A percentile compares a stretch with the other conserved stretches of the same genome.
Evolutionary conservation across 2,113 vertebrate genomes (phyloP).

Genomic region (Progne subis): DNA sequence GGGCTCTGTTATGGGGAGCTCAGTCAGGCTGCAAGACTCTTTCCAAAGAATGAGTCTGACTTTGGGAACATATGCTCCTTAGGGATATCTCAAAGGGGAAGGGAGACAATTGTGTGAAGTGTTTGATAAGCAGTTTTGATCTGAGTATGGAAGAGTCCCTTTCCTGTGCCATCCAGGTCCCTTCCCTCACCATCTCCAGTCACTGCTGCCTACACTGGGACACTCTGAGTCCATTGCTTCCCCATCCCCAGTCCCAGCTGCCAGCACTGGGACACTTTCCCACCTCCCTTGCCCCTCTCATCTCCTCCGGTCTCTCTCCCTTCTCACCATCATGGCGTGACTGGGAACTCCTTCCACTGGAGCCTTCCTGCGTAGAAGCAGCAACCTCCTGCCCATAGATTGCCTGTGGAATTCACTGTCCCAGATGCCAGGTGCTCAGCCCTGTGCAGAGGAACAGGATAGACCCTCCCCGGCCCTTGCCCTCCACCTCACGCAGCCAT

Average conservation of each 20-base stretch:
- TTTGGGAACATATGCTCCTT: not conserved
- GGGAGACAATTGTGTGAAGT: not conserved
- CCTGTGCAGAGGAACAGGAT: fast-evolving
- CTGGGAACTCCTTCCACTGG: not conserved
- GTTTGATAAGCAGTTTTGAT: not conserved
- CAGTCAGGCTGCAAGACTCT: not conserved
- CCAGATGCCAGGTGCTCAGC: not conserved
- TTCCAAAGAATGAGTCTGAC: not conserved
- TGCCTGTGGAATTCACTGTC: not conserved
- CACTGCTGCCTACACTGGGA: not conserved
- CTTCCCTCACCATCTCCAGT: not conserved
- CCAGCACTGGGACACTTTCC: not conserved
- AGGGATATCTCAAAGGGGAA: not conserved
- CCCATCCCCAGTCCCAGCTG: not conserved
- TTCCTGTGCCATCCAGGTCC: not conserved
- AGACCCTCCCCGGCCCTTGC: not conserved
- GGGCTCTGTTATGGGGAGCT: not conserved
- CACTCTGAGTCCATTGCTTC: not conserved
- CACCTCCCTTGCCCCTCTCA: fast-evolving
- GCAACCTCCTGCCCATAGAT: not conserved
- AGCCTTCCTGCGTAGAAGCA: fast-evolving
- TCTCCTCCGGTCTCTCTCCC: not conserved
- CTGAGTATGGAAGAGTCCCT: not conserved
- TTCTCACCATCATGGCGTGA: not conserved
- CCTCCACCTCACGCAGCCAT: fast-evolving